These are phyloP conservation scores for Crenuchus spilurus DNA, from an alignment of 2,797 vertebrate genomes.

Conservation along the genomic window DNA sequence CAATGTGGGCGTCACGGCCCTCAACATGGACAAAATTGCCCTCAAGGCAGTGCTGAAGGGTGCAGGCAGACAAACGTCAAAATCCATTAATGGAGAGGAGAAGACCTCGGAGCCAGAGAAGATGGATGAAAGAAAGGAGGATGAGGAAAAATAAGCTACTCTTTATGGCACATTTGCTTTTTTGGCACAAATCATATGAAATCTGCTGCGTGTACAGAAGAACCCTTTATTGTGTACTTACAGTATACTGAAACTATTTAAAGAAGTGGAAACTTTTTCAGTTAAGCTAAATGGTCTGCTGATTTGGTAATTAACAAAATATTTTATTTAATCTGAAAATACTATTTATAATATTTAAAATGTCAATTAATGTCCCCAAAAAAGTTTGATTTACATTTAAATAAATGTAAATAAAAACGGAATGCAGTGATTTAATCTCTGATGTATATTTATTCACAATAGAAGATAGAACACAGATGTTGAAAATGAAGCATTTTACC, in stretches of 20 bases:
- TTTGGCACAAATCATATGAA: no score
- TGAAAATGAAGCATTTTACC: no score
- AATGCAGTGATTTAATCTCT: no score
- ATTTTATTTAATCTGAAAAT: background rate
- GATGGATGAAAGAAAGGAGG: conserved; percentile 35
- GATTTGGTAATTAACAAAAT: background rate
- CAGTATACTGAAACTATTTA: background rate
- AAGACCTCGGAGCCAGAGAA: conserved; percentile 66
- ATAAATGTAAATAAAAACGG: no score
- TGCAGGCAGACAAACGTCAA: conserved; percentile 80
- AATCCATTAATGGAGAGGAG: conserved; percentile 72
- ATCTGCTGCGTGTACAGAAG: background rate
- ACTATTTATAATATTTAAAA: background rate
- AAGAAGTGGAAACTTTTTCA: background rate
- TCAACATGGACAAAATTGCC: conserved; percentile 87
- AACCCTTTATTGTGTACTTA: background rate
- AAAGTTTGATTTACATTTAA: no score
- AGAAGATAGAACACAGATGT: no score
- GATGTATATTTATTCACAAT: no score
- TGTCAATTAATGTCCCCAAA: no score
- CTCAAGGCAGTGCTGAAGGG: conserved; percentile 85
- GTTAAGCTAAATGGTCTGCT: background rate
- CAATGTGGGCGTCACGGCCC: conserved; percentile 85
- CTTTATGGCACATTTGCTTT: background rate
- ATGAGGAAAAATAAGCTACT: background rate